Base-by-base conservation (phyloP, 2,113 vertebrate species). In the Mesocricetus auratus region DNA sequence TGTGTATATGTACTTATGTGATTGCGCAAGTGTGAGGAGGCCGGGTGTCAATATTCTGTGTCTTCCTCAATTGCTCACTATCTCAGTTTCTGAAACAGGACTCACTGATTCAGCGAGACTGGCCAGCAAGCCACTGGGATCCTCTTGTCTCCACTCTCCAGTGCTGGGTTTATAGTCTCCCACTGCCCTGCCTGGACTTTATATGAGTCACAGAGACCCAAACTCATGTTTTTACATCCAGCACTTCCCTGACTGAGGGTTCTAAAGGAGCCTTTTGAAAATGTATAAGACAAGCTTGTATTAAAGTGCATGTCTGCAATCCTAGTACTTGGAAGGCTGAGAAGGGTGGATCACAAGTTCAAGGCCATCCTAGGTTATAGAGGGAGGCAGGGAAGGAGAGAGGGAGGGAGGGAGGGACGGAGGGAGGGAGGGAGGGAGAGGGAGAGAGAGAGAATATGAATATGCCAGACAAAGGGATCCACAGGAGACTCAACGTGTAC, bases 191-290 rank as follows among this genome's bases (percentile, higher is more conserved):
- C 62, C 19, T 24, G 17, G 12, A 50, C 22, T 69, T 31, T 68
- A 13, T 68, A 31, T 86, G 29, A 21, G 31, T 36, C 42, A 1
- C 33, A 1, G 31, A 86, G 85, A 86, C 33, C 64, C 17, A 68
- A 69, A 50, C 19, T 53, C 15, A 47, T 12, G 83, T n/a, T 50
- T 86, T 45, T 47, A 22, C 39, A 66, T 66, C 17, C 33, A 66
- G 60, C 42, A 47, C 29, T 47, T 86, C 31, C 58, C 62, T 47
- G 26, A 86, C 60, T 86, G 60, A 86, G 83, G 17, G 90, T 85
- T 62, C 79, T 74, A 78, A 88, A 90, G 47, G 47, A 95, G 74
- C 79, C 83, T 77, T 31, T 22, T 68, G 68, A 95, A 94, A 92
- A 88, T 62, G 36, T 24, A 94, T 19, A 13, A 90, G 60, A 86